These are phyloP conservation scores for Trypoxylon attenuatum DNA, from an alignment of 2,888 invertebrate genomes.

Conservation along the genomic window DNA sequence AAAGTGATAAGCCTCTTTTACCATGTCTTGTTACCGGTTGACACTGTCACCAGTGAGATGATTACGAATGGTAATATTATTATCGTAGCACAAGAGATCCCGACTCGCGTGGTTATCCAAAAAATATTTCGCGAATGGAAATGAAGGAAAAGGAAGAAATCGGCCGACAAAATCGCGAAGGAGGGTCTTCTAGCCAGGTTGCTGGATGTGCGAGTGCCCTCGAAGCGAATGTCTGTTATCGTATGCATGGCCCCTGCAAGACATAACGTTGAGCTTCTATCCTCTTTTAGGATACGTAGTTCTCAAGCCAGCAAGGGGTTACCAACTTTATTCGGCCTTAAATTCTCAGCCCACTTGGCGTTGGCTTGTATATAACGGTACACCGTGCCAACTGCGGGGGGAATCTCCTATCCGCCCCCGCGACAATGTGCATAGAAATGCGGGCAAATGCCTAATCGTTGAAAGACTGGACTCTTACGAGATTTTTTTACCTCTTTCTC, in stretches of 20 bases:
- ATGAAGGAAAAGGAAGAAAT: too few relatives aligned
- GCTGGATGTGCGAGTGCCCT: slow-evolving; percentile 13
- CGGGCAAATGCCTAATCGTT: slow-evolving; percentile 37
- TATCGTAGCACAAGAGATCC: too few relatives aligned
- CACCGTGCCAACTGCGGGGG: slow-evolving; percentile 43
- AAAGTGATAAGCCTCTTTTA: slow-evolving; percentile 30
- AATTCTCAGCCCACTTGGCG: slow-evolving; percentile 65
- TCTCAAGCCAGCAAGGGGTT: slow-evolving; percentile 25
- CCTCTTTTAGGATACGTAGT: slow-evolving; percentile 34
- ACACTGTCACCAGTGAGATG: too few relatives aligned
- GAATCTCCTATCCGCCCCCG: slow-evolving; percentile 25
- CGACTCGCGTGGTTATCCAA: too few relatives aligned
- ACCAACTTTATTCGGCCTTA: slow-evolving; percentile 65
- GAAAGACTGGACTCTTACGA: background rate
- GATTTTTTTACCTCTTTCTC: slow-evolving; percentile 1
- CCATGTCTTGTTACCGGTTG: too few relatives aligned
- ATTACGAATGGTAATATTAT: too few relatives aligned
- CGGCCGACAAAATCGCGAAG: background rate
- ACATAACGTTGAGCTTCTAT: slow-evolving; percentile 34
- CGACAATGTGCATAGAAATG: slow-evolving; percentile 49
- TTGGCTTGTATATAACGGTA: slow-evolving; percentile 28
- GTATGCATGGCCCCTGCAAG: slow-evolving; percentile 46
- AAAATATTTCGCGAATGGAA: too few relatives aligned
- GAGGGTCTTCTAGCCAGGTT: too few relatives aligned
- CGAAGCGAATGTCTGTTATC: slow-evolving; percentile 47